phyloP scores from a whole-genome alignment of 2,888 invertebrate genomes.

The Amblyteles armatorius region DNA sequence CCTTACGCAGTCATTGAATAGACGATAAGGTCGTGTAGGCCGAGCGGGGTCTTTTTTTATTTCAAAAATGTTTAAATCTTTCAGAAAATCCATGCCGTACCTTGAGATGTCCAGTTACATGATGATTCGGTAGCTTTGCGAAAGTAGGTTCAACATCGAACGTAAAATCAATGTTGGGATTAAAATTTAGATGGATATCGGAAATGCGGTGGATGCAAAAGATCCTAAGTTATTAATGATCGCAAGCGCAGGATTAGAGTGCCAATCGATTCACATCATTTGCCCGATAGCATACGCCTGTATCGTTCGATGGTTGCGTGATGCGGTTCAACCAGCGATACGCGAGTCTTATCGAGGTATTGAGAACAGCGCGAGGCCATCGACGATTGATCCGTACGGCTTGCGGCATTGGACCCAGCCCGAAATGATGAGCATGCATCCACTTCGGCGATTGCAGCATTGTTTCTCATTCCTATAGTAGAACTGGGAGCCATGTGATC shows the following conservation, averaged over 20 bases:
- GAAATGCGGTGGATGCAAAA: too few relatives aligned
- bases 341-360: slow-evolving; percentile 32
- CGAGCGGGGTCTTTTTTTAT: too few relatives aligned
- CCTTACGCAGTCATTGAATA: not conserved
- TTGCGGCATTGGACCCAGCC: not conserved
- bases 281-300: not conserved
- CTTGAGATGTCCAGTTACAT: too few relatives aligned
- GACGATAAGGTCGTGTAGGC: too few relatives aligned
- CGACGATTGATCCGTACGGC: slow-evolving; percentile 34
- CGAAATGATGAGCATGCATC: slow-evolving; percentile 36
- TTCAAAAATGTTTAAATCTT: too few relatives aligned
- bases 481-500: not conserved
- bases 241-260: not conserved
- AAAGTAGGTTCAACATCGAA: too few relatives aligned
- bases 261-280: not conserved
- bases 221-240: not conserved
- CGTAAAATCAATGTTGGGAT: too few relatives aligned
- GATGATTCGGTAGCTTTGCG: too few relatives aligned
- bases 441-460: slow-evolving; percentile 9
- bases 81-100: too few relatives aligned
- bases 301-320: not conserved
- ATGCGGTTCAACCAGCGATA: slow-evolving; percentile 21
- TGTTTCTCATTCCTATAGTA: slow-evolving; percentile 15
- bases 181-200: too few relatives aligned
- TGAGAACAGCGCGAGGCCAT: slow-evolving; percentile 2